A percentile compares a stretch with the other conserved stretches of the same genome.
Conservation (phyloP, 2,113 vertebrate species). For the Gracilinanus agilis region DNA sequence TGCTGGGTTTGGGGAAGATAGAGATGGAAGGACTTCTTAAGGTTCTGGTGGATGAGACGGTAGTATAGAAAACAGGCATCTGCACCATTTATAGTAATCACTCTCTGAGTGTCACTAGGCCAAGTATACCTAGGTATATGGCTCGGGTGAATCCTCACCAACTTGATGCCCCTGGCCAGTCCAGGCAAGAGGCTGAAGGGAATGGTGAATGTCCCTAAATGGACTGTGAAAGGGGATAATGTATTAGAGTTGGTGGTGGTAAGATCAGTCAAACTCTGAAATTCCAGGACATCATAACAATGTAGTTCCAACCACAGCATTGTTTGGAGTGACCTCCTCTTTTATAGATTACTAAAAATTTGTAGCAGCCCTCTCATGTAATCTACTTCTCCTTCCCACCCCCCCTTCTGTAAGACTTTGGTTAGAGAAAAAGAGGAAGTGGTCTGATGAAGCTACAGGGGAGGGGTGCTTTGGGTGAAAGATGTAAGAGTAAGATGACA, state of each 20-base stretch:
- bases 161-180: background rate
- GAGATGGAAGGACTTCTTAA: background rate
- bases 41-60: background rate
- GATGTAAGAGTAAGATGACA: background rate
- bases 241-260: background rate
- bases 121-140: background rate
- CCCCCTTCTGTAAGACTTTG: background rate
- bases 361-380: background rate
- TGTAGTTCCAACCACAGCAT: background rate
- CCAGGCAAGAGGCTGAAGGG: background rate
- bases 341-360: background rate
- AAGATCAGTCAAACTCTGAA: background rate
- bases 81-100: background rate
- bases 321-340: background rate
- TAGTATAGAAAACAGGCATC: background rate
- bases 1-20: background rate
- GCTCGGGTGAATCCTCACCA: background rate
- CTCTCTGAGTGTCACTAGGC: background rate
- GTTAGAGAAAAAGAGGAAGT: conserved; percentile 1
- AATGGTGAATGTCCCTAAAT: background rate
- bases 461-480: background rate
- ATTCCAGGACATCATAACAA: background rate
- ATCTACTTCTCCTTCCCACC: background rate
- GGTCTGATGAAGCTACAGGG: background rate
- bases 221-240: background rate